phyloP scores from a whole-genome alignment of 2,888 invertebrate genomes.

The Brachypalpus laphriformis region DNA sequence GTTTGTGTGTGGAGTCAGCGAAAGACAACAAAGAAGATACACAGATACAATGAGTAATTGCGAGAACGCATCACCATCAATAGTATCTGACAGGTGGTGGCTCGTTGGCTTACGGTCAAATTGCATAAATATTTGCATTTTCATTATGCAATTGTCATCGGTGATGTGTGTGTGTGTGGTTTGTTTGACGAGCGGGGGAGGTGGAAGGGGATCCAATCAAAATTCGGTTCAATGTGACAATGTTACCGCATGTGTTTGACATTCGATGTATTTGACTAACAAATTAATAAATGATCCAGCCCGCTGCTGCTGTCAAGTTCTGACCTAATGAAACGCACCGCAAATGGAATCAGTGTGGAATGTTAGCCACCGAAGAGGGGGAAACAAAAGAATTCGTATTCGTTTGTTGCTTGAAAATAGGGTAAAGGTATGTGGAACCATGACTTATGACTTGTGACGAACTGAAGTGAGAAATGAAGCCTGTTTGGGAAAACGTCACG shows the following conservation, averaged over 20 bases:
- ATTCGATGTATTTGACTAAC: conserved; percentile 40
- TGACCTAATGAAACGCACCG: conserved; percentile 45
- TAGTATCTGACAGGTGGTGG: conserved; percentile 47
- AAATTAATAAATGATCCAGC: conserved; percentile 41
- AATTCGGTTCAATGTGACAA: conserved; percentile 34
- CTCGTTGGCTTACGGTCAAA: conserved; percentile 13
- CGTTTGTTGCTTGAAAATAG: background rate
- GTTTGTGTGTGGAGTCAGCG: background rate
- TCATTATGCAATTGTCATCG: conserved; percentile 60
- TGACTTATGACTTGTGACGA: background rate
- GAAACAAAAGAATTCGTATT: conserved; percentile 21
- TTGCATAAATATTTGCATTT: conserved; percentile 55
- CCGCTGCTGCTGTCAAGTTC: conserved; percentile 27
- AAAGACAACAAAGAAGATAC: conserved; percentile 12
- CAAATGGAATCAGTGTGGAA: conserved; percentile 38
- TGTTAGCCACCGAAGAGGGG: conserved; percentile 4
- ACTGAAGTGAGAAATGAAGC: background rate
- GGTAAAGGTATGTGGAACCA: background rate
- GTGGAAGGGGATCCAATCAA: background rate
- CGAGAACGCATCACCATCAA: conserved; percentile 15
- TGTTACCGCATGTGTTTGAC: conserved; percentile 29
- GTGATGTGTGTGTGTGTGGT: conserved; percentile 14
- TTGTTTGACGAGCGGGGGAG: background rate
- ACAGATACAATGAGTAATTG: conserved; percentile 29
- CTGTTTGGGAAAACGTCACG: too few species aligned